Evolutionary conservation across 1,140 invertebrate species (phyloP), one percentile per base, ranked within the genome.

Genomic region (Prorops nasuta): DNA sequence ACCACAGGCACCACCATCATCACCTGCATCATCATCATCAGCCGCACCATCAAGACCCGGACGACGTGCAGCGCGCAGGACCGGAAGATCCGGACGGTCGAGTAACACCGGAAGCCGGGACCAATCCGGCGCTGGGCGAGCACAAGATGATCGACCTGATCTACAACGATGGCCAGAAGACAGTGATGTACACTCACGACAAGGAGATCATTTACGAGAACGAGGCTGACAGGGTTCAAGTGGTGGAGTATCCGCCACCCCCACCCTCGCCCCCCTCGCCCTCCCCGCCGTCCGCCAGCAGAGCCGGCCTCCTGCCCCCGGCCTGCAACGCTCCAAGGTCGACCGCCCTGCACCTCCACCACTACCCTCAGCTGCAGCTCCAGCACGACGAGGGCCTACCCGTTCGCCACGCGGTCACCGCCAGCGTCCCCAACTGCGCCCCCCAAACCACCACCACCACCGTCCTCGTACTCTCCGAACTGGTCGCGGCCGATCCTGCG

Each of bases 131-230:
- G 60, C 78, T 83, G 45, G 78, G 74, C 43, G 82, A 84, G 24
- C 85, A 84, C 59, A 85, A 64, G 78, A 86, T 73, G 50, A 88
- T 90, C 59, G 88, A 89, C 74, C 72, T 90, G 44, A 90, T 90
- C 58, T 90, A 90, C 70, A 87, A 89, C 64, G 88, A 89, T 56
- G 88, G 87, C 19, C 88, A 88, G 64, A 88, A 89, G 64, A 89
- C 87, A 0, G 86, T 90, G 17, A 89, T 89, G 64, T 90, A 90
- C 59, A 89, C 88, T 1, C 76, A 78, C 50, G 76, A 78, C 51
- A 78, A 78, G 32, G 76, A 78, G 58, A 78, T 78, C 48, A 78
- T 78, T 17, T 78, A 77, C 48, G 76, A 77, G 51, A 77, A 69
- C 51, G 74, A 78, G 34, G 73, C 74, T 3, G 75, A 78, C 15